Evolutionary conservation across 2,888 invertebrate species (phyloP).

Genomic region (Campoplex capitator): DNA sequence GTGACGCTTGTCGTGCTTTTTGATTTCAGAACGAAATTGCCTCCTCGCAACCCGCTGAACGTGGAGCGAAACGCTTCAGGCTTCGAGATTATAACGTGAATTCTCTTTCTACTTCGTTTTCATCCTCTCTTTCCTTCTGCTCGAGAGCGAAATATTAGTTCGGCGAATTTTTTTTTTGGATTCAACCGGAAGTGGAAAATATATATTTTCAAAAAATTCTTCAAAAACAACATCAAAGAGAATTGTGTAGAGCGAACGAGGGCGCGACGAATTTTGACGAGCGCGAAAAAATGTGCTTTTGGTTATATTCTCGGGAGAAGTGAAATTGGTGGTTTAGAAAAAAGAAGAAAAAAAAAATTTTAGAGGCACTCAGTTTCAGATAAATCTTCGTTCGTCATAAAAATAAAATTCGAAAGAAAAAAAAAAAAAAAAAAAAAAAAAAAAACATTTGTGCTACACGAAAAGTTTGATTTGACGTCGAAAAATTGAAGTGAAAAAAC

Average conservation of each 20-base stretch:
- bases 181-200: slow-evolving; percentile 31
- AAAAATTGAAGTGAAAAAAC: background rate
- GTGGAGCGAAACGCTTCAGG: slow-evolving; percentile 24
- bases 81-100: slow-evolving; percentile 25
- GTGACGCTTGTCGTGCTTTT: slow-evolving; percentile 11
- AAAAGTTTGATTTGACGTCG: background rate
- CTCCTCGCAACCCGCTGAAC: background rate
- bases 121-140: background rate
- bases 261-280: slow-evolving; percentile 13
- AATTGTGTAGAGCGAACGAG: slow-evolving; percentile 27
- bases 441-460: background rate
- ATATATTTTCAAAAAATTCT: slow-evolving; percentile 39
- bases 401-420: background rate
- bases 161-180: background rate
- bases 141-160: background rate
- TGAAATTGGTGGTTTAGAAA: background rate
- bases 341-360: background rate
- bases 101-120: slow-evolving; percentile 1
- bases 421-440: accelerated
- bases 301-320: background rate
- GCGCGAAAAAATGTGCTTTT: background rate
- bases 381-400: background rate
- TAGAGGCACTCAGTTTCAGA: background rate
- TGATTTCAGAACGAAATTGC: slow-evolving; percentile 29
- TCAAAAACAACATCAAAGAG: slow-evolving; percentile 52